These are phyloP conservation scores for Neuroscelio doddi DNA, from an alignment of 2,888 invertebrate genomes.

Conservation along the genomic window DNA sequence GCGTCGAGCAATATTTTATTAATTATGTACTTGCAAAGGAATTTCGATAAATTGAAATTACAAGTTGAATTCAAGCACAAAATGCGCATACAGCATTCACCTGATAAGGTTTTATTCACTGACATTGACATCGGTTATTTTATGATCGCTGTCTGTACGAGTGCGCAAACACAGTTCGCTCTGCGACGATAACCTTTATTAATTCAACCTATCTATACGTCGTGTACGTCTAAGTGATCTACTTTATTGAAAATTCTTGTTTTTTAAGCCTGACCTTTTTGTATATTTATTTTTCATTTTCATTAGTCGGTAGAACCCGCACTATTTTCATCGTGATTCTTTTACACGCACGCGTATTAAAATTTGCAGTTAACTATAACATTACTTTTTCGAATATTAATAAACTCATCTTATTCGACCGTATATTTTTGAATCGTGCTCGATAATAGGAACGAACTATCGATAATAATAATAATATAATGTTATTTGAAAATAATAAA, in stretches of 20 bases:
- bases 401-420: too few species aligned
- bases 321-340: too few species aligned
- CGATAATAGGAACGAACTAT: too few species aligned
- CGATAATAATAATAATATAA: too few species aligned
- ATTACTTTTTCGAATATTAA: too few species aligned
- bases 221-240: neutral
- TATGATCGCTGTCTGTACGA: too few species aligned
- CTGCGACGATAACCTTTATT: conserved; percentile 3
- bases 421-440: too few species aligned
- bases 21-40: neutral
- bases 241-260: neutral
- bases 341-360: too few species aligned
- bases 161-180: too few species aligned
- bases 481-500: conserved; percentile 34
- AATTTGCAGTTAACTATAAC: too few species aligned
- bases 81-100: conserved; percentile 3
- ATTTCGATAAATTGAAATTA: neutral
- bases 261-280: neutral
- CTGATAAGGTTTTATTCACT: conserved; percentile 7
- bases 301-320: too few species aligned
- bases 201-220: conserved; percentile 7
- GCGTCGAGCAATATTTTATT: too few species aligned
- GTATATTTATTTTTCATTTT: neutral
- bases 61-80: neutral
- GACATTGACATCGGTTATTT: neutral